phyloP scores from a whole-genome alignment of 2,797 vertebrate genomes.

The Aeoliscus strigatus region DNA sequence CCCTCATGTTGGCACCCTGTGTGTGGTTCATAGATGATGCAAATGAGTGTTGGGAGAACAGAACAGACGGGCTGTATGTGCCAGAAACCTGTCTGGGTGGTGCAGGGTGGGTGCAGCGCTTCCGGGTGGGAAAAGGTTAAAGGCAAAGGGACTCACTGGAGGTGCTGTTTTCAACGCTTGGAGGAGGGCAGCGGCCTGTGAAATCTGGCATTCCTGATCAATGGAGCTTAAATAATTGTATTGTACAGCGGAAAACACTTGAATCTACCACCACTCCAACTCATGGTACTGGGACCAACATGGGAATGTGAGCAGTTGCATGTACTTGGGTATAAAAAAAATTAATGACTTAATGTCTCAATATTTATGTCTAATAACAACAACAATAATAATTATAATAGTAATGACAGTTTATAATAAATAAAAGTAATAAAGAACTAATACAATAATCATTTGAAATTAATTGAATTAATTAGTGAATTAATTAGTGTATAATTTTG shows the following conservation, averaged over 20 bases:
- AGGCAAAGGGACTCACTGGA: constrained; percentile 46
- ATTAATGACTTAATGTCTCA: constrained; percentile 4
- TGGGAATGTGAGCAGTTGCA: constrained; percentile 57
- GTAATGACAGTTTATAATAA: no score
- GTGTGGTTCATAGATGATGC: no score
- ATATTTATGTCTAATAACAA: no score
- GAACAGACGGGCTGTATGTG: constrained; percentile 5
- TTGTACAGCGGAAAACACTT: constrained; percentile 83
- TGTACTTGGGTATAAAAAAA: not conserved
- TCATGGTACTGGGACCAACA: constrained; percentile 64
- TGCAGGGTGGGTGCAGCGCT: not conserved
- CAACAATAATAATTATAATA: no score
- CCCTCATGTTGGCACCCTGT: no score
- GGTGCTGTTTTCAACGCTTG: constrained; percentile 58
- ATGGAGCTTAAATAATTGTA: constrained; percentile 89
- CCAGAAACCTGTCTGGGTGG: not conserved
- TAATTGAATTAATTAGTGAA: no score
- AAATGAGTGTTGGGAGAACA: no score
- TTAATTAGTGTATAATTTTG: no score
- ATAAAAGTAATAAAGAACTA: no score
- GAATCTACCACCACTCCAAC: constrained; percentile 39
- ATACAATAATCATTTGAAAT: no score
- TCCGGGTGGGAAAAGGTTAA: constrained; percentile 46
- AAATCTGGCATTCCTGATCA: constrained; percentile 91
- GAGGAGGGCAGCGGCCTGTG: constrained; percentile 81